These are phyloP conservation scores for Fukomys damarensis DNA, from an alignment of 2,113 vertebrate genomes.

Conservation along the genomic window DNA sequence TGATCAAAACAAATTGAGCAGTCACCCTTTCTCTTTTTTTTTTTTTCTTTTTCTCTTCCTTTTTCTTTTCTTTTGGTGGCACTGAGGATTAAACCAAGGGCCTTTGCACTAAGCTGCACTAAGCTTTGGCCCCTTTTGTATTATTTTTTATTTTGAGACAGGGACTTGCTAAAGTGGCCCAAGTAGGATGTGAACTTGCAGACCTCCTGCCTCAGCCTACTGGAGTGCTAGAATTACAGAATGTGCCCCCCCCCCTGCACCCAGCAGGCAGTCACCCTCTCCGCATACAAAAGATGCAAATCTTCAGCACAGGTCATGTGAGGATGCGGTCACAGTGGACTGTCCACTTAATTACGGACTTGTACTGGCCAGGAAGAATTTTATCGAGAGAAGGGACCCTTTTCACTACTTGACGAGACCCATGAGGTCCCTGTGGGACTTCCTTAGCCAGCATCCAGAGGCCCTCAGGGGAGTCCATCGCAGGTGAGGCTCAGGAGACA, in stretches of 20 bases:
- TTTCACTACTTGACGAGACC: background rate
- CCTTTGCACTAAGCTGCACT: background rate
- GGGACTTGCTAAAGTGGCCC: background rate
- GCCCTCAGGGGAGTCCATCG: too few relatives aligned
- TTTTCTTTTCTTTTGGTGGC: background rate
- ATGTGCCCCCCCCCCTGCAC: background rate
- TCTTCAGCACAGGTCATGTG: background rate
- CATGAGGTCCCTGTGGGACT: background rate
- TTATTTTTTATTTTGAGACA: background rate
- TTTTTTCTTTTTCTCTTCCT: background rate
- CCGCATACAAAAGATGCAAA: background rate
- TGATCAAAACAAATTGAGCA: background rate
- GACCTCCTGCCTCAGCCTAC: background rate
- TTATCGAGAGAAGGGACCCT: background rate
- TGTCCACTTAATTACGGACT: background rate
- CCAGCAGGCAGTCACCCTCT: background rate
- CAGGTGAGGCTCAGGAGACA: fast-evolving
- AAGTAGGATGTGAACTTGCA: background rate
- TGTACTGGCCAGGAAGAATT: too few relatives aligned
- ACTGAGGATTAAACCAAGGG: background rate
- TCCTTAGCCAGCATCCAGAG: background rate
- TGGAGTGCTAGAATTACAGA: background rate
- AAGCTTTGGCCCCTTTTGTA: background rate
- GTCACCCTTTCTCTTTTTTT: background rate
- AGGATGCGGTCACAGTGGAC: background rate